Conservation (phyloP, 2,888 invertebrate species). For the Peribatodes rhomboidaria region DNA sequence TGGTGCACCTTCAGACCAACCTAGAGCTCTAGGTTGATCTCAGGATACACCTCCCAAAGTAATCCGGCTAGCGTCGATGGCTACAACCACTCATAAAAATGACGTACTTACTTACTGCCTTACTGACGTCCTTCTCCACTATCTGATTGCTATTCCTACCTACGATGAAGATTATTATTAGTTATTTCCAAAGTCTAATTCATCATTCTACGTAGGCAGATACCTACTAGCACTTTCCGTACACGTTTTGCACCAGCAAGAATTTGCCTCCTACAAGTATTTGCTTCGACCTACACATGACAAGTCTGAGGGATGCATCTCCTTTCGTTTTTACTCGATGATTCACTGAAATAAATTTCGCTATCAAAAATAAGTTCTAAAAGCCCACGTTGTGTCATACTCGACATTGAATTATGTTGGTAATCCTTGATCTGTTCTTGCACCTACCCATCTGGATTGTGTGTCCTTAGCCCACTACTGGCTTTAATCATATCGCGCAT, state of each 20-base stretch:
- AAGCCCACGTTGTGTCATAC: background rate
- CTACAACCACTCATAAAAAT: too few relatives aligned
- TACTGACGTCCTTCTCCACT: too few relatives aligned
- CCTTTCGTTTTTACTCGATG: constrained; percentile 42
- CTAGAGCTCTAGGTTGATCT: too few relatives aligned
- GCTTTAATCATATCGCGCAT: constrained; percentile 61
- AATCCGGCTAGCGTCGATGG: too few relatives aligned
- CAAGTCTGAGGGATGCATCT: constrained; percentile 46
- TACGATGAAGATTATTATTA: background rate
- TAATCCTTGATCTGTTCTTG: constrained; percentile 53
- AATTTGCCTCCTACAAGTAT: constrained; percentile 49
- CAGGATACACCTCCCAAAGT: too few relatives aligned
- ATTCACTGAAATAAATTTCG: constrained; percentile 45
- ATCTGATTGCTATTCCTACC: too few relatives aligned
- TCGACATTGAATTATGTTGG: constrained; percentile 50
- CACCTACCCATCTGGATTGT: constrained; percentile 59
- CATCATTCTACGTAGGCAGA: background rate
- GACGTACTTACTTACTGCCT: too few relatives aligned
- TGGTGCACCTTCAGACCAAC: too few relatives aligned
- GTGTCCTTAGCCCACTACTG: constrained; percentile 77
- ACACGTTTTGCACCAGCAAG: constrained; percentile 42
- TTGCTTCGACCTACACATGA: constrained; percentile 49
- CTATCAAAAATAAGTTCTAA: constrained; percentile 1
- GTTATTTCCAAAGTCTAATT: constrained; percentile 5
- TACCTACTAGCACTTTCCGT: background rate